phyloP scores from a whole-genome alignment of 2,888 invertebrate genomes.

The Dolomedes plantarius region DNA sequence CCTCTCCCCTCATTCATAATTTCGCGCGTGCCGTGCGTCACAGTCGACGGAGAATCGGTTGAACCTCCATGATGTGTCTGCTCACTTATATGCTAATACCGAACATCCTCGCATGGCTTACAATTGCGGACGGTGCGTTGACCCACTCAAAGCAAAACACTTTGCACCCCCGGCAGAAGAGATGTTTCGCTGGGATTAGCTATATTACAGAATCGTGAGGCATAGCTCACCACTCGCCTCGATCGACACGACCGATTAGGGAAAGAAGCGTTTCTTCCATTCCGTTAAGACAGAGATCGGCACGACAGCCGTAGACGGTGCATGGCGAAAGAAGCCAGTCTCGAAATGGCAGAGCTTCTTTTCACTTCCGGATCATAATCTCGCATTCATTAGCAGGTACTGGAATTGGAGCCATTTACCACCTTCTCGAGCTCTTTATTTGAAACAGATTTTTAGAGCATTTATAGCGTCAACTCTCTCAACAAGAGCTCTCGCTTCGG shows the following conservation, averaged over 20 bases:
- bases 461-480: too few species aligned
- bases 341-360: too few species aligned
- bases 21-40: conserved; percentile 9
- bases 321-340: too few species aligned
- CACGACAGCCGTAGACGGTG: too few species aligned
- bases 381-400: too few species aligned
- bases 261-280: too few species aligned
- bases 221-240: conserved; percentile 29
- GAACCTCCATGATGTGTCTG: not conserved
- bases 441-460: too few species aligned
- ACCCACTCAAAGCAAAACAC: conserved; percentile 2
- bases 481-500: too few species aligned
- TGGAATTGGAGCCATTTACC: too few species aligned
- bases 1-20: not conserved
- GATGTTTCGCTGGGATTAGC: conserved; percentile 23
- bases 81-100: not conserved
- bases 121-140: not conserved
- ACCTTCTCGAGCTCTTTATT: too few species aligned
- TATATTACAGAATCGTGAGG: conserved; percentile 59
- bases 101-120: not conserved
- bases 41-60: not conserved
- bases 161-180: not conserved
- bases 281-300: too few species aligned
- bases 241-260: conserved; percentile 18
- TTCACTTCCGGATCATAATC: too few species aligned